Base-by-base conservation (phyloP, 2,888 invertebrate species). In the Adela reaumurella region DNA sequence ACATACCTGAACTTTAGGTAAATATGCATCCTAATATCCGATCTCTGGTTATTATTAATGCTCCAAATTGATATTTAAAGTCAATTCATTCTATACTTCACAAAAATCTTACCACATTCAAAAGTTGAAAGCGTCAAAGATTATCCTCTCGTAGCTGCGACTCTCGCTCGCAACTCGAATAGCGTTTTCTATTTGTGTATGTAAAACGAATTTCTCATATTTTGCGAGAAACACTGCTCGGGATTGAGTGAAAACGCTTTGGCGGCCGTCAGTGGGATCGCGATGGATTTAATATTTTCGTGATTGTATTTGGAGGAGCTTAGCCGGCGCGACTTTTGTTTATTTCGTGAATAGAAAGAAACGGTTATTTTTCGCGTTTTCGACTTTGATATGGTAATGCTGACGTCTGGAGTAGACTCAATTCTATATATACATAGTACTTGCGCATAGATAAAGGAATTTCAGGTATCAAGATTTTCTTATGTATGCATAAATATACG, bases 211-310 rank as follows among this genome's bases (percentile, higher is more conserved):
- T 71, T 68, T 65, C 65, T 63, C 65, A 65, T 66, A 67, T 70
- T 68, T 68, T 67, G 67, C 11, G 14, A 8, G 35, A 35, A 35
- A 35, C 35, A 35, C 11, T 35, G 35, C 35, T 8, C 35, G 35
- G 35, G 35, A 59, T 65, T 59, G 67, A 62, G 63, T 60, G 65
- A 65, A 67, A 74, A 74, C 74, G 74, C 74, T 74, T 74, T 68
- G 68, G 68, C 70, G 71, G 68, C 74, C 74, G 76, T 76, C 76
- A 73, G 71, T 58, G 65, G 64, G 68, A 66, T 70, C 72, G 74
- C 74, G 69, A 64, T 67, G 72, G 71, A 76, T 76, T 76, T 77
- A 76, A 74, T 77, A 74, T 76, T 76, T 74, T 74, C 74, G 73
- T 76, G 74, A 74, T 74, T 74, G 74, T 74, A 74, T 71, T 67